These are phyloP conservation scores for Leptogaster cylindrica DNA, from an alignment of 2,888 invertebrate genomes.

Conservation along the genomic window DNA sequence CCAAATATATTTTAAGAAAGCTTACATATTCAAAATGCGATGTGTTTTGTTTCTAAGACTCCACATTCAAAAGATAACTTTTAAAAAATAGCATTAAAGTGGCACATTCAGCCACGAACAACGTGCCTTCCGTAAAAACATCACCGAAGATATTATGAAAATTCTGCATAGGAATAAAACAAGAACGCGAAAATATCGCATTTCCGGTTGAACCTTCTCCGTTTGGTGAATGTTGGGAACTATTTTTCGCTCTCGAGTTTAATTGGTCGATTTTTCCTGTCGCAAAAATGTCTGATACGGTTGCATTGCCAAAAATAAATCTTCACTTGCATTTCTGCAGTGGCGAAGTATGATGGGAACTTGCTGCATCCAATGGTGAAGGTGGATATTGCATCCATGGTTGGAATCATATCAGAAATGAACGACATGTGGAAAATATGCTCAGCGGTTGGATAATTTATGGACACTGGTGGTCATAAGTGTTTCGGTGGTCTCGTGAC, in stretches of 20 bases:
- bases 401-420: neutral
- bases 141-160: neutral
- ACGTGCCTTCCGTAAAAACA: neutral
- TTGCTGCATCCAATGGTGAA: neutral
- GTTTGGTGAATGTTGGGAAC: neutral
- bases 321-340: slow-evolving; percentile 4
- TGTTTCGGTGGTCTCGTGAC: slow-evolving; percentile 15
- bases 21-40: neutral
- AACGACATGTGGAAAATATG: neutral
- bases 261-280: neutral
- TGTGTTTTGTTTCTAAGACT: neutral
- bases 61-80: neutral
- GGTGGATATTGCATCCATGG: neutral
- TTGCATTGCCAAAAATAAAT: slow-evolving; percentile 13
- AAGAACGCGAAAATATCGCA: neutral
- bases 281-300: neutral
- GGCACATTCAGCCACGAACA: no score
- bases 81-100: no score
- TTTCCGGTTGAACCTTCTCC: slow-evolving; percentile 26
- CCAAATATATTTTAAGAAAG: no score
- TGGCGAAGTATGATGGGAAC: neutral
- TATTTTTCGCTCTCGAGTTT: neutral
- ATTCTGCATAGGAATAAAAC: neutral
- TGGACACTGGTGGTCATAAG: neutral
- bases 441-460: neutral